Percentiles rank a stretch among this genome's conserved stretches.
Conservation (phyloP, 2,113 vertebrate species). For the Calyptomena viridis region DNA sequence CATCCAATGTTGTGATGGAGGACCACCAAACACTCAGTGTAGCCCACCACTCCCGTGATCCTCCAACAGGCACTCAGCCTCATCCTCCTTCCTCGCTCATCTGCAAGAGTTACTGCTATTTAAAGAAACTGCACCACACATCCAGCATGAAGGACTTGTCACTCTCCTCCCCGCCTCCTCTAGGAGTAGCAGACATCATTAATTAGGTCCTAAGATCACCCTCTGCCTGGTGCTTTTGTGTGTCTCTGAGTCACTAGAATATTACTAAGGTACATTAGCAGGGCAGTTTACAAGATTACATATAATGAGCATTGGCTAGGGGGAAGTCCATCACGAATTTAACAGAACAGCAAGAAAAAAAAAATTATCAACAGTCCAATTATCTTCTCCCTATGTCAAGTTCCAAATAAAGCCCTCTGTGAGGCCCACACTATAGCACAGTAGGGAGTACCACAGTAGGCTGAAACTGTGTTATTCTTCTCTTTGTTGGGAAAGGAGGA, state of each 20-base stretch:
- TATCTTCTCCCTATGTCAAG: neutral
- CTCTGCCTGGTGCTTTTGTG: neutral
- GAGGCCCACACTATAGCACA: constrained; percentile 25
- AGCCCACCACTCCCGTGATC: rapidly evolving
- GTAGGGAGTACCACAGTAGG: constrained; percentile 38
- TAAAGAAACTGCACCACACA: neutral
- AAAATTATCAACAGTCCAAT: constrained; percentile 43
- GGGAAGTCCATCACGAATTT: constrained; percentile 37
- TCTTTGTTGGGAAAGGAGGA: neutral
- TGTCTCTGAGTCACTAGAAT: neutral
- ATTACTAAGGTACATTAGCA: neutral
- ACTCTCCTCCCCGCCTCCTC: neutral
- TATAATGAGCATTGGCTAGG: neutral
- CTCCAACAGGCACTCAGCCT: neutral
- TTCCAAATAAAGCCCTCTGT: constrained; percentile 10
- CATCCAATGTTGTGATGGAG: rapidly evolving
- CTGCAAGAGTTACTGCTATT: neutral
- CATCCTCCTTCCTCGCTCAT: neutral
- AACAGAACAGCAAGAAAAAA: neutral
- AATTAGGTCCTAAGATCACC: neutral
- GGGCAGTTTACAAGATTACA: constrained; percentile 24
- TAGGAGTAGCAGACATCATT: neutral
- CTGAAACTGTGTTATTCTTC: constrained; percentile 44
- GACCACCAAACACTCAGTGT: neutral
- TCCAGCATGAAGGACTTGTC: neutral